phyloP scores from a whole-genome alignment of 1,140 invertebrate species.

The Heterodera carotae region DNA sequence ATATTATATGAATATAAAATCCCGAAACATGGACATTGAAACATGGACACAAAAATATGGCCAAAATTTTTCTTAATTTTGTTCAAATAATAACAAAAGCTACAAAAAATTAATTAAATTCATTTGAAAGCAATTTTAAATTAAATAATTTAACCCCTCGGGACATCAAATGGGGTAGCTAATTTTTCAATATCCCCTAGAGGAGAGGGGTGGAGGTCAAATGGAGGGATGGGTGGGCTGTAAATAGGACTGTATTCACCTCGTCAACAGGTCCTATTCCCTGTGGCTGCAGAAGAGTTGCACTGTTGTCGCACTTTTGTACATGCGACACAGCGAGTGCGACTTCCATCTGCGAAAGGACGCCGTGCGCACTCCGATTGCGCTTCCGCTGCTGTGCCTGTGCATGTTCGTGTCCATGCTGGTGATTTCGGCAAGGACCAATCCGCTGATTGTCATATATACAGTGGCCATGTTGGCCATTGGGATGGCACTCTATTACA shows the following conservation, averaged over 20 bases:
- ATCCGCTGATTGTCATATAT: constrained; percentile 29
- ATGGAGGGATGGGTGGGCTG: too few relatives aligned
- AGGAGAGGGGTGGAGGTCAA: too few relatives aligned
- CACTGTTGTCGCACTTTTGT: constrained; percentile 38
- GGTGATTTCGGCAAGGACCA: constrained; percentile 31
- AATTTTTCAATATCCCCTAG: too few relatives aligned
- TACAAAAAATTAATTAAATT: constrained; percentile 11
- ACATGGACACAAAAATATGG: not conserved
- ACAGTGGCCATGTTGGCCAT: constrained; percentile 9
- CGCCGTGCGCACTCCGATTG: constrained; percentile 38
- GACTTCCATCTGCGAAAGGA: constrained; percentile 43
- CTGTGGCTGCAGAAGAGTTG: constrained; percentile 36
- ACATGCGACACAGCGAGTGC: constrained; percentile 30
- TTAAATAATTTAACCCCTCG: too few relatives aligned
- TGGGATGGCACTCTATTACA: constrained; percentile 28
- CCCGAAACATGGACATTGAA: too few relatives aligned
- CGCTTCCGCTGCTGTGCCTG: constrained; percentile 46
- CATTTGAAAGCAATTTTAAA: too few relatives aligned
- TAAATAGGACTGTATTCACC: too few relatives aligned
- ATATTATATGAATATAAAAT: too few relatives aligned
- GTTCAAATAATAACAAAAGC: too few relatives aligned
- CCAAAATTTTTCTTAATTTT: too few relatives aligned
- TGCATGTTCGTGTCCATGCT: constrained; percentile 34
- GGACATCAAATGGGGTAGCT: too few relatives aligned
- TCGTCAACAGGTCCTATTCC: constrained; percentile 31